Percentiles rank a stretch among this genome's conserved stretches.
phyloP scores from a whole-genome alignment of 2,888 invertebrate genomes.

The Reticulitermes lucifugus region DNA sequence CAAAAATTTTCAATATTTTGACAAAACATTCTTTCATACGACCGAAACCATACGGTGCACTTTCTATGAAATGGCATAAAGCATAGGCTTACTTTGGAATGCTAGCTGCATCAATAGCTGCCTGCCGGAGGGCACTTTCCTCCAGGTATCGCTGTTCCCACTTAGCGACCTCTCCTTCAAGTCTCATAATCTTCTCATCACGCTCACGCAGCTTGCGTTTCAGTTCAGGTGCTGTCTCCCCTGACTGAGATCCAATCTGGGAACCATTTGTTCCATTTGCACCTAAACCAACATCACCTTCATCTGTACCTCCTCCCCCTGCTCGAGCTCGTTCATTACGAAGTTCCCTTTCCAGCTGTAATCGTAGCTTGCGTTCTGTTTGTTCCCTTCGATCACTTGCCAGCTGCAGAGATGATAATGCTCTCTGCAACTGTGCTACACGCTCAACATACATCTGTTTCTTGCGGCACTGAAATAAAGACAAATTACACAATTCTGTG shows the following conservation, averaged over 20 bases:
- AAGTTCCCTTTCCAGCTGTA: constrained; percentile 88
- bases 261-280: constrained; percentile 36
- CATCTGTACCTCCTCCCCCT: constrained; percentile 56
- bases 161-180: constrained; percentile 85
- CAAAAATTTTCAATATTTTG: no score
- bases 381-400: constrained; percentile 88
- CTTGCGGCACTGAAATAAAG: constrained; percentile 76
- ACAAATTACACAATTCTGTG: not conserved
- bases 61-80: no score
- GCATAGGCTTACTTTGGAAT: constrained; percentile 71
- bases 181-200: constrained; percentile 77
- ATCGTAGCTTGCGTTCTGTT: constrained; percentile 84
- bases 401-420: constrained; percentile 82
- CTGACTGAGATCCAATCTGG: constrained; percentile 59
- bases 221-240: constrained; percentile 71
- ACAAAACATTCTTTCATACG: no score
- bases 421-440: constrained; percentile 85
- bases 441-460: constrained; percentile 88
- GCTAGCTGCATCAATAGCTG: constrained; percentile 84
- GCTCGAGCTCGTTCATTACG: constrained; percentile 68
- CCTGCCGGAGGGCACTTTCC: constrained; percentile 82
- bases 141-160: constrained; percentile 89
- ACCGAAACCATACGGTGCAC: no score
- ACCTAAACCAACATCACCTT: constrained; percentile 54
- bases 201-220: constrained; percentile 75